Evolutionary conservation across 2,888 invertebrate species (phyloP), one percentile per base, ranked within the genome.

Genomic region (Boloria euphrosyne): DNA sequence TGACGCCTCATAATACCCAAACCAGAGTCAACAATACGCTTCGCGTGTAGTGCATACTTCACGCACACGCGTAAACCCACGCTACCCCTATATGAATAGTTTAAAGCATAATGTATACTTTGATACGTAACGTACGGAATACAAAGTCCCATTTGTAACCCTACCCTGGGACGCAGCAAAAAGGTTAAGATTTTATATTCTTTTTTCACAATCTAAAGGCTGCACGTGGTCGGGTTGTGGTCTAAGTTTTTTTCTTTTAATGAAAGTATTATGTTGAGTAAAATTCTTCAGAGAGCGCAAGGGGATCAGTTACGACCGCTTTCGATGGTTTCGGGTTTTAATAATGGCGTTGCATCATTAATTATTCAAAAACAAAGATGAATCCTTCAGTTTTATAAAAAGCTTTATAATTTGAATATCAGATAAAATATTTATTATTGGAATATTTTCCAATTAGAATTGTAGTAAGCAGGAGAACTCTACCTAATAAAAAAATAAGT

Each of bases 191-290:
- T 81, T 83, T 83, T 84, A 83, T 84, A 74, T 84, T 83, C 78
- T 80, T 85, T 85, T 86, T 85, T 83, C 78, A 79, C 81, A 81
- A 80, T 73, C 78, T 80, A 75, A 80, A 80, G 81, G 77, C 77
- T 92, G 89, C 91, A 92, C 91, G 91, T 92, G 91, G 90, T 91
- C 78, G 87, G 84, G 80, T 86, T 90, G 91, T 87, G 91, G 91
- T 89, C 83, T 78, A 81, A 70, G 68, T 66, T 82, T 85, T 86
- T 87, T 87, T 85, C 77, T 78, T 85, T 82, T 82, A 77, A 82
- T 75, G 79, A 86, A 87, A 86, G 89, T 89, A 89, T 90, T 83
- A 87, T 84, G 82, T 85, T 84, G 74, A 79, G 86, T 84, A 86
- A 82, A 88, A 87, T 86, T 87, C 85, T 86, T 85, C 74, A 77